Evolutionary conservation across 2,797 vertebrate genomes (phyloP).

Genomic region (Harpagifer antarcticus): DNA sequence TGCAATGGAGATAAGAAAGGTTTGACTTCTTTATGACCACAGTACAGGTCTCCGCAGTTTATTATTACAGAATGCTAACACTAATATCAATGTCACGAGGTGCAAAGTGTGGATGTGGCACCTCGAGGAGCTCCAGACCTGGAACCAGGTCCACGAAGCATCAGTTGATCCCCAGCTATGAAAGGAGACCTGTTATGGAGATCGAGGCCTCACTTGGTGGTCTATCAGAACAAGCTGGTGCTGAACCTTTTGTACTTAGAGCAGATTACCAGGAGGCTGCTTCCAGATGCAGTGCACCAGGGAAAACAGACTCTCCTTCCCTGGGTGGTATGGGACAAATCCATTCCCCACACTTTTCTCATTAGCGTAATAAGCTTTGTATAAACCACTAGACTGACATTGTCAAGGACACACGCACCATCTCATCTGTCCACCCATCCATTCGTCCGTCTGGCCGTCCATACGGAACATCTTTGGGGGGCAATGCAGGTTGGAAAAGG

Average conservation of each 20-base stretch:
- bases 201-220: conserved; percentile 79
- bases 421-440: conserved; percentile 51
- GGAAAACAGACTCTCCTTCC: conserved; percentile 70
- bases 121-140: conserved; percentile 46
- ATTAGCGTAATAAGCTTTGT: conserved; percentile 84
- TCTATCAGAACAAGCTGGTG: conserved; percentile 84
- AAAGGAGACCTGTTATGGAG: conserved; percentile 73
- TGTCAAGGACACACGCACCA: conserved; percentile 75
- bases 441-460: conserved; percentile 40
- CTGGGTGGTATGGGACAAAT: conserved; percentile 83
- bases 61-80: conserved; percentile 21
- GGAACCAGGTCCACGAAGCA: conserved; percentile 47
- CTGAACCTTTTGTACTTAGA: conserved; percentile 83
- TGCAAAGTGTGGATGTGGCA: conserved; percentile 34
- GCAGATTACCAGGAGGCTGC: conserved; percentile 83
- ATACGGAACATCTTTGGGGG: conserved; percentile 29
- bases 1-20: conserved; percentile 16
- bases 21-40: conserved; percentile 19
- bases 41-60: background rate
- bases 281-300: conserved; percentile 82
- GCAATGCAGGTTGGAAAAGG: conserved; percentile 23
- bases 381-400: conserved; percentile 74
- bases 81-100: conserved; percentile 29
- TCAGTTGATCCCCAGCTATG: conserved; percentile 61
- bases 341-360: conserved; percentile 82